These are phyloP conservation scores for Pasiphila rectangulata DNA, from an alignment of 2,888 invertebrate genomes.

Conservation along the genomic window DNA sequence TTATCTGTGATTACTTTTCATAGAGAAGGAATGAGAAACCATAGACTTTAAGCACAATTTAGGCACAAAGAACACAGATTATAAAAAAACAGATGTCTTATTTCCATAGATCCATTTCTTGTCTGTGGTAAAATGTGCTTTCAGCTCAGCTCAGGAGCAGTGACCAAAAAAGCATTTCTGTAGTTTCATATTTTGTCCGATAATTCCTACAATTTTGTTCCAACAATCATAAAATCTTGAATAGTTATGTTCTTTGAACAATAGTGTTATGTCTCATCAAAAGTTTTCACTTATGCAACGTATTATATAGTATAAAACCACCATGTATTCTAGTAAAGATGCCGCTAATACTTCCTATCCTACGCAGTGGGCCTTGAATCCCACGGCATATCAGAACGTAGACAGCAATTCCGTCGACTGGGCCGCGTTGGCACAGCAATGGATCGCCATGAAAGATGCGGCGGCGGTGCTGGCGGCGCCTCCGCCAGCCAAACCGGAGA, in stretches of 20 bases:
- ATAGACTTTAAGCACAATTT: too few relatives aligned
- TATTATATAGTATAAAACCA: conserved; percentile 34
- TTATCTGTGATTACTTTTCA: conserved; percentile 1
- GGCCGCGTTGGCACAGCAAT: conserved; percentile 97
- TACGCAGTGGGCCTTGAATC: conserved; percentile 91
- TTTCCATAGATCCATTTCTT: conserved; percentile 8
- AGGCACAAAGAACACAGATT: too few relatives aligned
- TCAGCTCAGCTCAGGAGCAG: conserved; percentile 9
- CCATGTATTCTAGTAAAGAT: conserved; percentile 82
- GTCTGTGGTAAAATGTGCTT: conserved; percentile 18
- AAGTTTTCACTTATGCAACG: conserved; percentile 3
- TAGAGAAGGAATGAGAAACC: too few relatives aligned
- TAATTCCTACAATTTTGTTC: conserved; percentile 2
- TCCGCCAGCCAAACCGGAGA: conserved; percentile 73
- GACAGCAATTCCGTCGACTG: conserved; percentile 95
- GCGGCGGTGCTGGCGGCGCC: conserved; percentile 80
- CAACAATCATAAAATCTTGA: background rate
- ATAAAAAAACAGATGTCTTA: conserved; percentile 2
- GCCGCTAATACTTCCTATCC: conserved; percentile 84
- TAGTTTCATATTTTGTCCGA: conserved; percentile 10
- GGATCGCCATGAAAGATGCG: conserved; percentile 97
- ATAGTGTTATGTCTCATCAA: conserved; percentile 18
- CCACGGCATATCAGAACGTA: conserved; percentile 89
- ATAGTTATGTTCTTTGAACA: background rate
- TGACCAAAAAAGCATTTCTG: conserved; percentile 16